Evolutionary conservation across 2,113 vertebrate species (phyloP).

Genomic region (Syrrhaptes paradoxus): DNA sequence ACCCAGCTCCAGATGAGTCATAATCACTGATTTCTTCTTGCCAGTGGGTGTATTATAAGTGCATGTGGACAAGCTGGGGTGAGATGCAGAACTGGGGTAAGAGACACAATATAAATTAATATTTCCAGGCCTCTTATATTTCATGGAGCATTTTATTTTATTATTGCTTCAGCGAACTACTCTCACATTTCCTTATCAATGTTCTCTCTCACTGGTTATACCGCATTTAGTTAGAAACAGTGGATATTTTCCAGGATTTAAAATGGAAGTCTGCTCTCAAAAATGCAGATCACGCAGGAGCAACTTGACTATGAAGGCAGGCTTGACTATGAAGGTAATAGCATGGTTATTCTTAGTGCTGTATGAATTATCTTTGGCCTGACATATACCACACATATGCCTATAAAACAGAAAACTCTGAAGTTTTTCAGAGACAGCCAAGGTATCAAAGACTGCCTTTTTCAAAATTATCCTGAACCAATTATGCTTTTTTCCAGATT

Average conservation of each 20-base stretch:
- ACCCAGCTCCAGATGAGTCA: conserved; percentile 6
- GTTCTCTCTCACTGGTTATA: neutral
- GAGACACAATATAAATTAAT: neutral
- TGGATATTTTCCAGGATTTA: neutral
- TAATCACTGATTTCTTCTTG: neutral
- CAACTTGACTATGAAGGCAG: neutral
- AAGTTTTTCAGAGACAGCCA: neutral
- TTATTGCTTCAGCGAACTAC: neutral
- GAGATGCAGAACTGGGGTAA: neutral
- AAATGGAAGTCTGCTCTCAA: neutral
- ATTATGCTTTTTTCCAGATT: neutral
- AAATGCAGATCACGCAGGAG: neutral
- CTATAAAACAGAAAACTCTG: neutral
- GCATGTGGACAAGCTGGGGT: neutral
- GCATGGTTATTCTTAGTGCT: neutral
- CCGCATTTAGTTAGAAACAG: neutral
- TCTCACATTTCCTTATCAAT: neutral
- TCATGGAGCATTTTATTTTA: neutral
- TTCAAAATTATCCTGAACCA: neutral
- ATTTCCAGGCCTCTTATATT: neutral
- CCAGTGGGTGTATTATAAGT: neutral
- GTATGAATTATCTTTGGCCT: neutral
- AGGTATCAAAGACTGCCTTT: neutral
- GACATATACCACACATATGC: neutral
- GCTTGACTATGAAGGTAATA: neutral